phyloP scores from a whole-genome alignment of 2,888 invertebrate genomes.

The Ommatoiulus sabulosus region DNA sequence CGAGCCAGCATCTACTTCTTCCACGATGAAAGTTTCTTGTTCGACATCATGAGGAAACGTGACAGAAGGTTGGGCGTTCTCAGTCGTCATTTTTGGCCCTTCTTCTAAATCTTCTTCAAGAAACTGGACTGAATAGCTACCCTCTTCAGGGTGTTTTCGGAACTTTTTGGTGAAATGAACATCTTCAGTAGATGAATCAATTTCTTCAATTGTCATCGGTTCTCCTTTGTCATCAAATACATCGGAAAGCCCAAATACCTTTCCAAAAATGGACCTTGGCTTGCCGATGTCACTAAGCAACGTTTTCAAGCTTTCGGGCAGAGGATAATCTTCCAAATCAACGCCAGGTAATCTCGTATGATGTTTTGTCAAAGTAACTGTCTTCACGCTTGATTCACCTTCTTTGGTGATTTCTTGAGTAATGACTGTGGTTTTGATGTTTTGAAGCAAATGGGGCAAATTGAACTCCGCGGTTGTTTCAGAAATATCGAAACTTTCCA shows the following conservation, averaged over 20 bases:
- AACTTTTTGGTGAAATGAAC: neutral
- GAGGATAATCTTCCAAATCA: constrained; percentile 24
- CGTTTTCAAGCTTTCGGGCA: constrained; percentile 1
- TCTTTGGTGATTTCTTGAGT: constrained; percentile 19
- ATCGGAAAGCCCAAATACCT: neutral
- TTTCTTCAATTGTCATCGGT: constrained; percentile 46
- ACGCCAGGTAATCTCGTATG: neutral
- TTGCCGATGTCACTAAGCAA: constrained; percentile 6
- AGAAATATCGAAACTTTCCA: constrained; percentile 49
- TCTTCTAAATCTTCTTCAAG: constrained; percentile 14
- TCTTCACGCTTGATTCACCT: constrained; percentile 1
- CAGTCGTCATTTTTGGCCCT: constrained; percentile 41
- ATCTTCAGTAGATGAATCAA: neutral
- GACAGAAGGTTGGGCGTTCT: neutral
- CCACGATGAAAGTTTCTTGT: neutral
- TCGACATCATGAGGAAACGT: neutral
- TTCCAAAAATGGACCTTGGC: constrained; percentile 47
- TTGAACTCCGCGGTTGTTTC: constrained; percentile 24
- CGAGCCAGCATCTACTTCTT: neutral
- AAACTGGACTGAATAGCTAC: constrained; percentile 35
- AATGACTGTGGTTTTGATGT: neutral
- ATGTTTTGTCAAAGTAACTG: neutral
- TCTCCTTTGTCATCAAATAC: constrained; percentile 42
- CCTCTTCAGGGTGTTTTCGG: neutral
- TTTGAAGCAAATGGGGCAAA: constrained; percentile 27